Percentiles rank a stretch among this genome's conserved stretches.
Conservation (phyloP, 2,113 vertebrate species). For the Tragelaphus strepsiceros region DNA sequence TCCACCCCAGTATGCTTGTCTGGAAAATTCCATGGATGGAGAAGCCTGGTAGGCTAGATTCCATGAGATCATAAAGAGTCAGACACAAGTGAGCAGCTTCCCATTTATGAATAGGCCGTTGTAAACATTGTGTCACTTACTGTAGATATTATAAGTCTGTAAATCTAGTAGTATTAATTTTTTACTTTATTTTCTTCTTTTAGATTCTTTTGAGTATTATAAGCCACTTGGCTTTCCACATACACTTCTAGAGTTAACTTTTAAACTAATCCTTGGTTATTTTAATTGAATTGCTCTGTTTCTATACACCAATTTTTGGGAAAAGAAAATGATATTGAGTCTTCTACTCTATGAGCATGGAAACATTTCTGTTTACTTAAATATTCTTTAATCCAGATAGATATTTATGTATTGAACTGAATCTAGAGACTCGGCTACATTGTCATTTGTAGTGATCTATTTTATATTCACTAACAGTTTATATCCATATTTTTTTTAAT, state of each 20-base stretch:
- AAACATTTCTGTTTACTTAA: not conserved
- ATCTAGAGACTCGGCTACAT: not conserved
- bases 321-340: not conserved
- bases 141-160: not conserved
- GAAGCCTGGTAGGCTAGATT: not conserved
- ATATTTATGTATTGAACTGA: not conserved
- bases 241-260: not conserved
- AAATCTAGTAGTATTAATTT: not conserved
- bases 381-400: not conserved
- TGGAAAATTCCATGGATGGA: not conserved
- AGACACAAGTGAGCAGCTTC: not conserved
- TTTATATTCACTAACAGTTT: not conserved
- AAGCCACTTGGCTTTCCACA: not conserved
- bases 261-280: not conserved
- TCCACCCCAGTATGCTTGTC: rapidly evolving
- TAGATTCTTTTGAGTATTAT: not conserved
- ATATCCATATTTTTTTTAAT: not conserved
- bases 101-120: not conserved
- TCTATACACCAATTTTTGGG: not conserved
- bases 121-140: not conserved
- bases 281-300: not conserved
- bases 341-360: not conserved
- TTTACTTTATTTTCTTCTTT: not conserved
- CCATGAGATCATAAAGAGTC: not conserved
- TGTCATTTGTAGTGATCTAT: not conserved